These are phyloP conservation scores for Sylvietta virens DNA, from an alignment of 2,113 vertebrate genomes.

Conservation along the genomic window DNA sequence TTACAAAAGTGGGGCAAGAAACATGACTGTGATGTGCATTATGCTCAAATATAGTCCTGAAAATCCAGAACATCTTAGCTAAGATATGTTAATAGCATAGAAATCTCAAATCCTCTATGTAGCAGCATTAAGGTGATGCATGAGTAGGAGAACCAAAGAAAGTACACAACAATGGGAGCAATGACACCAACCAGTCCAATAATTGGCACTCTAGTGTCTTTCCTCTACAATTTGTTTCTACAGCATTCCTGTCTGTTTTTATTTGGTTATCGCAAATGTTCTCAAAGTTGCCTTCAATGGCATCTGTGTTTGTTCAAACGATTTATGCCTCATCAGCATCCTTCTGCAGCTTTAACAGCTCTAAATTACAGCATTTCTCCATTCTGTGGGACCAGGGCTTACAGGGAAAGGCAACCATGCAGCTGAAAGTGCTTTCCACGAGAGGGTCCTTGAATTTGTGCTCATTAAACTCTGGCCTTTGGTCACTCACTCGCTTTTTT, in stretches of 20 bases:
- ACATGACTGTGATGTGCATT: neutral
- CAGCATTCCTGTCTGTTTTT: neutral
- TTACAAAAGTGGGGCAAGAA: neutral
- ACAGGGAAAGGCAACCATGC: neutral
- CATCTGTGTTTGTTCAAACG: neutral
- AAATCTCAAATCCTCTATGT: neutral
- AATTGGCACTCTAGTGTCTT: neutral
- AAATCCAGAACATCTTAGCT: neutral
- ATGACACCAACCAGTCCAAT: neutral
- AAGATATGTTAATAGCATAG: neutral
- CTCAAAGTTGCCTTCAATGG: neutral
- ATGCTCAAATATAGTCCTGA: neutral
- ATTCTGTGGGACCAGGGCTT: neutral
- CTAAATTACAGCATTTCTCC: neutral
- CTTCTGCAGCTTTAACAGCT: neutral
- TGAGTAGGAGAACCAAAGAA: neutral
- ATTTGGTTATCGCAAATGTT: neutral
- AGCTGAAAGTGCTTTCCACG: neutral
- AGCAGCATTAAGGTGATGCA: accelerated
- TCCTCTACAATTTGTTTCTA: neutral
- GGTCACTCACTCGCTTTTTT: neutral
- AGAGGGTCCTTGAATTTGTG: neutral
- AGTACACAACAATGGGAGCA: neutral
- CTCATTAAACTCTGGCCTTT: neutral
- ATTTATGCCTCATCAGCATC: neutral